Evolutionary conservation across 2,797 vertebrate species (phyloP).

Genomic region (Acrossocheilus wenchowensis): DNA sequence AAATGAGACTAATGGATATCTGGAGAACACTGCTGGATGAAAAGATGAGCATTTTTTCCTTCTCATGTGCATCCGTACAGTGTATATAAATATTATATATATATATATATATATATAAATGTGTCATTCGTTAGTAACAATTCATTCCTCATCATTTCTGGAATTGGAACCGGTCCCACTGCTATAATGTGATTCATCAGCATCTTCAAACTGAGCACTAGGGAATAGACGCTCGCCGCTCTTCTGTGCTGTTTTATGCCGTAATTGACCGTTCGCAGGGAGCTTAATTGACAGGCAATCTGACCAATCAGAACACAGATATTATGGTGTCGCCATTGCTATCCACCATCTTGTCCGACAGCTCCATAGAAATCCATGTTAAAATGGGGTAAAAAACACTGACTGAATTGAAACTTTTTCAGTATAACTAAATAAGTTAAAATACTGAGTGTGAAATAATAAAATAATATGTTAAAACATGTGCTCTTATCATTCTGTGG

Average conservation of each 20-base stretch:
- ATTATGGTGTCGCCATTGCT: neutral
- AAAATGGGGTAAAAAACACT: too few species aligned
- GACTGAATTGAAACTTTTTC: too few species aligned
- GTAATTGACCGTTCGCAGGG: neutral
- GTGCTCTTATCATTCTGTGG: too few species aligned
- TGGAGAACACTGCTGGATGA: conserved; percentile 20
- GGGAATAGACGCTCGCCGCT: conserved; percentile 2
- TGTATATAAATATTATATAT: neutral
- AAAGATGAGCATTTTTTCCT: conserved; percentile 27
- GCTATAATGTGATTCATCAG: conserved; percentile 42
- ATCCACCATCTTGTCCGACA: too few species aligned
- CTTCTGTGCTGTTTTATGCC: neutral
- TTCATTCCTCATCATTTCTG: conserved; percentile 3
- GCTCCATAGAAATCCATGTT: too few species aligned
- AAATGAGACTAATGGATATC: conserved; percentile 53
- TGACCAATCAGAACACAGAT: neutral
- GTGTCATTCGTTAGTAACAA: neutral
- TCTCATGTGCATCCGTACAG: neutral
- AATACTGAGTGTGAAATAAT: too few species aligned
- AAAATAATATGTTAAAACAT: too few species aligned
- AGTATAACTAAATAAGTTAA: too few species aligned
- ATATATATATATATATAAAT: neutral
- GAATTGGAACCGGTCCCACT: conserved; percentile 32
- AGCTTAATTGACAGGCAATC: neutral
- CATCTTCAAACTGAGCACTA: conserved; percentile 54